A percentile compares a stretch with the other conserved stretches of the same genome.
These are phyloP conservation scores for Crocallis elinguaria DNA, from an alignment of 2,888 invertebrate genomes.

Conservation along the genomic window DNA sequence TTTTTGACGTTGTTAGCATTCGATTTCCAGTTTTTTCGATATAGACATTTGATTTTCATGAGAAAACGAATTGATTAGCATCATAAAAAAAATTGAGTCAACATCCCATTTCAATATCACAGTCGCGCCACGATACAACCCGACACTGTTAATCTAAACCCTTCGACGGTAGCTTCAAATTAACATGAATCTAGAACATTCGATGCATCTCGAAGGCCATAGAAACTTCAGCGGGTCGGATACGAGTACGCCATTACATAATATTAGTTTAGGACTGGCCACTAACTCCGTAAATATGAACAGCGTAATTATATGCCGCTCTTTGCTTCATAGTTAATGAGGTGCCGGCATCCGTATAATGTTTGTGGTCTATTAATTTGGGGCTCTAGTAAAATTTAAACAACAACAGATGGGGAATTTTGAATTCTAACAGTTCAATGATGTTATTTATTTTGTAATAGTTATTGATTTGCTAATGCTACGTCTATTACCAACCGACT, in stretches of 20 bases:
- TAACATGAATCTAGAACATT: not conserved
- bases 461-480: too few relatives aligned
- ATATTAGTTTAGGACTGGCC: slow-evolving; percentile 42
- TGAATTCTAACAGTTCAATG: not conserved
- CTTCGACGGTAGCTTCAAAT: not conserved
- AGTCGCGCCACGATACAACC: not conserved
- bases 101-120: too few relatives aligned
- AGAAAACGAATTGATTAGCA: too few relatives aligned
- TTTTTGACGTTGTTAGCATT: too few relatives aligned
- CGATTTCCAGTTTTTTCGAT: too few relatives aligned
- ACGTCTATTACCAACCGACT: too few relatives aligned
- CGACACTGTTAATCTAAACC: not conserved
- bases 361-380: slow-evolving; percentile 26
- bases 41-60: too few relatives aligned
- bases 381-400: not conserved
- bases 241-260: slow-evolving; percentile 8
- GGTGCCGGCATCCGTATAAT: slow-evolving; percentile 12
- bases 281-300: slow-evolving; percentile 39
- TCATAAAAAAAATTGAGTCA: too few relatives aligned
- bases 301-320: slow-evolving; percentile 38
- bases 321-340: slow-evolving; percentile 34
- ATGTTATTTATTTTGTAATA: too few relatives aligned
- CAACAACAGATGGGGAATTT: too few relatives aligned
- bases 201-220: not conserved
- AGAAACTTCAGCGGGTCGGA: slow-evolving; percentile 1